Evolutionary conservation across 2,113 vertebrate genomes (phyloP).

Genomic region (Pteronura brasiliensis): DNA sequence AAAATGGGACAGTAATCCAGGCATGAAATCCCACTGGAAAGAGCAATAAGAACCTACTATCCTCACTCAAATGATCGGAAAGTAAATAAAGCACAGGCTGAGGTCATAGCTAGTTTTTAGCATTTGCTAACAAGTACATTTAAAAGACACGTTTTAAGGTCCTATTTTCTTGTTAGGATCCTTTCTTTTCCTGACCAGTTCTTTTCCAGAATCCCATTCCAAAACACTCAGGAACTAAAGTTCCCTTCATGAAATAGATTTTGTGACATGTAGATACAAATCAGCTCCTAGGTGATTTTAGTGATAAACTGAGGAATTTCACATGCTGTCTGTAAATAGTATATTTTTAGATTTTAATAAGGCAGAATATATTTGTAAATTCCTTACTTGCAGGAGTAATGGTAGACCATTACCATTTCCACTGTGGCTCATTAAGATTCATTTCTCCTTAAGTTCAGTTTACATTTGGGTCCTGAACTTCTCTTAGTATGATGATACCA

Average conservation of each 20-base stretch:
- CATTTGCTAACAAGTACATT: slow-evolving; percentile 25
- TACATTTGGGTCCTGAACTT: slow-evolving; percentile 39
- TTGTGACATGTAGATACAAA: background rate
- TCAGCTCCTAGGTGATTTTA: background rate
- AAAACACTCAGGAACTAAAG: slow-evolving; percentile 23
- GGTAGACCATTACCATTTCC: slow-evolving; percentile 39
- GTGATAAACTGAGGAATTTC: slow-evolving; percentile 9
- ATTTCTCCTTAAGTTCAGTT: slow-evolving; percentile 36
- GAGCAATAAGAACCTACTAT: slow-evolving; percentile 77
- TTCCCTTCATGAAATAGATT: background rate
- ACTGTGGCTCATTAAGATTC: slow-evolving; percentile 39
- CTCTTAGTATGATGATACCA: slow-evolving; percentile 5
- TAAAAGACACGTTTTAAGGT: slow-evolving; percentile 41
- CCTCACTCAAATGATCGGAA: slow-evolving; percentile 48
- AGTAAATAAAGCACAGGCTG: slow-evolving; percentile 37
- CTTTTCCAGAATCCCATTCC: slow-evolving; percentile 44
- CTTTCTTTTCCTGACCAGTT: slow-evolving; percentile 62
- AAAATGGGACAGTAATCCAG: slow-evolving; percentile 76
- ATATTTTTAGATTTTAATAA: slow-evolving; percentile 44
- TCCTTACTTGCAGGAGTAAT: slow-evolving; percentile 49
- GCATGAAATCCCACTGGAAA: slow-evolving; percentile 78
- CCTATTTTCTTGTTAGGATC: slow-evolving; percentile 36
- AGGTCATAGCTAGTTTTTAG: slow-evolving; percentile 40
- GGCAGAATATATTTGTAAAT: slow-evolving; percentile 8
- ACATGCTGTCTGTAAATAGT: background rate